Evolutionary conservation across 1,140 invertebrate species (phyloP).

Genomic region (Rhysida immarginata): DNA sequence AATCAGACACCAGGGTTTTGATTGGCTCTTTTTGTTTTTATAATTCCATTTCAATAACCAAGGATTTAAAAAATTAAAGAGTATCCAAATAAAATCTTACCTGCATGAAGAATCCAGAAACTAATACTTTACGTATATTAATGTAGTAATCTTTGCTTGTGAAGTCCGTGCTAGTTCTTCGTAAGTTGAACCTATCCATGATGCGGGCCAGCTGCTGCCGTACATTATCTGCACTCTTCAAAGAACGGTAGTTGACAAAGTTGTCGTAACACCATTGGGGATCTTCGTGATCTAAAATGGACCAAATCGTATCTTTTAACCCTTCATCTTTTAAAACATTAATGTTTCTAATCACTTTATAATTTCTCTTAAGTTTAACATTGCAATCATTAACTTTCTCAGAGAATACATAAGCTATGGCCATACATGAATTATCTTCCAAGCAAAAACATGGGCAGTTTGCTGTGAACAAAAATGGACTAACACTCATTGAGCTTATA

Average conservation of each 20-base stretch:
- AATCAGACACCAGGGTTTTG: no score
- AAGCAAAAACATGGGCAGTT: no score
- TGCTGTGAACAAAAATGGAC: no score
- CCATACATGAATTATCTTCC: no score
- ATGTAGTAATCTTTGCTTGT: constrained; percentile 97
- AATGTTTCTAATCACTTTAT: no score
- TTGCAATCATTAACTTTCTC: background rate
- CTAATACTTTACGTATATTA: constrained; percentile 94
- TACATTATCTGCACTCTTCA: constrained; percentile 85
- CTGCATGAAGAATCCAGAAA: constrained; percentile 99
- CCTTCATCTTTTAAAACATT: background rate
- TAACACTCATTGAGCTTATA: no score
- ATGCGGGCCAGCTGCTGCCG: constrained; percentile 64
- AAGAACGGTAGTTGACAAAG: constrained; percentile 94
- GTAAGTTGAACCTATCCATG: constrained; percentile 85
- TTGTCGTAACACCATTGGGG: constrained; percentile 99
- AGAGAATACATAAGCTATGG: no score
- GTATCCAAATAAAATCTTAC: no score
- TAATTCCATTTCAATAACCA: no score
- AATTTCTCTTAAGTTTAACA: background rate
- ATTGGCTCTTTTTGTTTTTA: no score
- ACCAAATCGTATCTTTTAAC: no score
- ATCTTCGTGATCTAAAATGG: constrained; percentile 59
- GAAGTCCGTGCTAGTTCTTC: constrained; percentile 93
- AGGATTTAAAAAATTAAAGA: no score